phyloP scores from a whole-genome alignment of 2,113 vertebrate genomes.

The Aptenodytes patagonicus region DNA sequence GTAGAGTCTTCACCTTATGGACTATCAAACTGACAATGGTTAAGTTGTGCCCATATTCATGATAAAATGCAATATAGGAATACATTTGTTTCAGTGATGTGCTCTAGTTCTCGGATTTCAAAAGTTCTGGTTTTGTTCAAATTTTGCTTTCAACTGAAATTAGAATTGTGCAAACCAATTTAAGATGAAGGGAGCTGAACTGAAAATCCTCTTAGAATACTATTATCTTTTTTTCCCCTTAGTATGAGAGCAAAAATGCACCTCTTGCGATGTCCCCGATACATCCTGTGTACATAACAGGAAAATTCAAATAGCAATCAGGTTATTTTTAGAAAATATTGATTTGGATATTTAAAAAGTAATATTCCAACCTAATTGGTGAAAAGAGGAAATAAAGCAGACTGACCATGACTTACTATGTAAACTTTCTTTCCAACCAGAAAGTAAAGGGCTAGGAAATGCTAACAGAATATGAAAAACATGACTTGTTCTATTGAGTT shows the following conservation, averaged over 20 bases:
- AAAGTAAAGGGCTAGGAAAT: not conserved
- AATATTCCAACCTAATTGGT: not conserved
- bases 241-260: not conserved
- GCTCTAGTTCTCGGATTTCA: not conserved
- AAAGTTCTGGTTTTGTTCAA: not conserved
- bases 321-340: not conserved
- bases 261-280: fast-evolving
- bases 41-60: not conserved
- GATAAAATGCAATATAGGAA: not conserved
- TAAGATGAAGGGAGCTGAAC: not conserved
- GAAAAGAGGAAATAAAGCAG: not conserved
- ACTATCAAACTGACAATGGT: not conserved
- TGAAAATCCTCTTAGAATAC: not conserved
- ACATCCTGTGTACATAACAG: not conserved
- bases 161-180: not conserved
- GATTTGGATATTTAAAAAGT: not conserved
- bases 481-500: not conserved
- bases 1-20: not conserved
- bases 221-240: not conserved
- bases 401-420: not conserved
- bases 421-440: not conserved
- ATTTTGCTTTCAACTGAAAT: not conserved
- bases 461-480: constrained; percentile 14
- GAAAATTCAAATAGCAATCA: not conserved
- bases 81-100: not conserved